Evolutionary conservation across 2,888 invertebrate species (phyloP), one percentile per base, ranked within the genome.

Genomic region (Caradrina kadenii): DNA sequence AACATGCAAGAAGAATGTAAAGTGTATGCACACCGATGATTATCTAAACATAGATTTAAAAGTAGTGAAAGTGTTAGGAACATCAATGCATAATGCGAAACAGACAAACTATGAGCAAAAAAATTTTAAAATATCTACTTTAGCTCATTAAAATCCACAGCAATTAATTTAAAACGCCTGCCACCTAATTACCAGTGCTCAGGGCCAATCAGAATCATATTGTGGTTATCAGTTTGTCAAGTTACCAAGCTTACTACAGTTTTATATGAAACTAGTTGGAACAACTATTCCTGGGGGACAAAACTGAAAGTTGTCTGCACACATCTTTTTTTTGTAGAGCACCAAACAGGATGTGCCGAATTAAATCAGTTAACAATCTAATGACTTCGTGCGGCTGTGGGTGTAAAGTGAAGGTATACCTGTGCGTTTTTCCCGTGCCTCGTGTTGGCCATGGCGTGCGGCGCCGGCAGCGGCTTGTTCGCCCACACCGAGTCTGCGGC

Each of bases 341-440:
- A 70, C 64, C 54, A 50, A 67, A 70, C 69, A 77, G 82, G 82
- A 85, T 73, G 71, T 69, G 66, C 71, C 72, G 73, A 71, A 75
- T 81, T 74, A 75, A 59, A 61, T 54, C 69, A 22, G 68, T 76
- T 74, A 73, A 69, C 63, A 59, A 54, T 67, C 67, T 76, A 68
- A 66, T 72, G 73, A 61, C 56, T 76, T 50, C 49, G 69, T 49
- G 48, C 35, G 42, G 55, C 31, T 63, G 71, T 79, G 78, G 81
- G 79, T 79, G 83, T 78, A 66, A 69, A 75, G 74, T 78, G 75
- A 78, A 75, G 79, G 82, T 80, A 73, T 90, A 95, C 96, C 95
- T 97, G 97, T 92, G 98, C 96, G 79, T 93, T 94, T 97, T 98
- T 98, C 94, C 98, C 98, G 89, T 96, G 96, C 89, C 96, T 92